Evolutionary conservation across 2,797 vertebrate species (phyloP), one percentile per base, ranked within the genome.

Genomic region (Salmo trutta): DNA sequence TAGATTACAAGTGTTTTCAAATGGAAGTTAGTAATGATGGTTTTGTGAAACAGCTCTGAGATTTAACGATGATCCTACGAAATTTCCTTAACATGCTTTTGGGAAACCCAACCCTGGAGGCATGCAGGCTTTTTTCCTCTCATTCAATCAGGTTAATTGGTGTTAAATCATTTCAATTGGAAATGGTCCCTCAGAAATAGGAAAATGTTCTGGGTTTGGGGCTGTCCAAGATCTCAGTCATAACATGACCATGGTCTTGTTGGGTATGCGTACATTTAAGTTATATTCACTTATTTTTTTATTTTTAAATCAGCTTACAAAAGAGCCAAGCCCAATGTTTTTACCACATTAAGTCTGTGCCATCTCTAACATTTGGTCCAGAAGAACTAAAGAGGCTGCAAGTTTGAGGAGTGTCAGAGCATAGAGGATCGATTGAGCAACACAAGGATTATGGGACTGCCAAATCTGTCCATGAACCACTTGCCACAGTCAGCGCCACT

Each of bases 381-480:
- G 16, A 12, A 59, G 54, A 36, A 31, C 82, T 56, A 79, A 3
- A 52, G 64, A 53, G 65, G 19, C 16, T 41, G 33, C 70, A 89
- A 78, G 79, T 86, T 91, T 91, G 87, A 90, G 87, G 88, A 90
- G 90, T 90, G 89, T 91, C 85, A 88, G 90, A 90, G 91, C 88
- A 87, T 90, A 86, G 87, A 90, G 90, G 88, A 91, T 90, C 91
- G 89, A 73, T 29, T 31, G 66, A 91, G 89, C 84, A 90, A 90
- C 88, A 88, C 89, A 89, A 88, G 87, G 84, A 82, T 84, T 87
- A 87, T 88, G 86, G 81, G 33, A 65, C 31, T 41, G 29, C 29
- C 54, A 74, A 74, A 65, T 47, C 71, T 51, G 41, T 51, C n/a
- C 16, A 73, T 41, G n/a, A 16, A 24, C 33, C 14, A 65, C 33